These are phyloP conservation scores for Pterocles gutturalis DNA, from an alignment of 2,113 vertebrate species.

Conservation along the genomic window DNA sequence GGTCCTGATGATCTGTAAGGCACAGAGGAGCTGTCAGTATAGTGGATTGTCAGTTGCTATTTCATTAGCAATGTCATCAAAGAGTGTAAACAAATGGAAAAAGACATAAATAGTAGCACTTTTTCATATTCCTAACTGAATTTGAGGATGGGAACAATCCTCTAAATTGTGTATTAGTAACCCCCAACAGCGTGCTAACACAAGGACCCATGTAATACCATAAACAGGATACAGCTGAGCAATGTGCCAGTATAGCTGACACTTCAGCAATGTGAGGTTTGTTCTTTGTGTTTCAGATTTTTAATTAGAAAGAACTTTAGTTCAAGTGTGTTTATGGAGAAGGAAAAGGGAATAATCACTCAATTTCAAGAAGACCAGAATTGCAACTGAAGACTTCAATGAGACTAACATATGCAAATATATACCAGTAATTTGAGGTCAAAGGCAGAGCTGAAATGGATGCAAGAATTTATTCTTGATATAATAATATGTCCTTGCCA, in stretches of 20 bases:
- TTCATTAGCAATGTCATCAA: background rate
- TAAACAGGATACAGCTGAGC: background rate
- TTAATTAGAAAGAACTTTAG: background rate
- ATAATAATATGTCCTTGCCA: background rate
- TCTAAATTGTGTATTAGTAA: background rate
- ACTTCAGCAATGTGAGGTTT: background rate
- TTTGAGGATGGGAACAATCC: background rate
- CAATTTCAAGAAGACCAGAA: background rate
- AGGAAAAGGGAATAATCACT: background rate
- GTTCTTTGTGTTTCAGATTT: background rate
- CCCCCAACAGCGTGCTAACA: background rate
- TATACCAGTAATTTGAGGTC: background rate
- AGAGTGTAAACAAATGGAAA: background rate
- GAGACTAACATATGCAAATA: background rate
- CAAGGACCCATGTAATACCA: background rate
- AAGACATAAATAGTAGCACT: background rate
- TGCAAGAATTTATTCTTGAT: background rate
- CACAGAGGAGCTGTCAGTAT: background rate
- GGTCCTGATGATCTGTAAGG: background rate
- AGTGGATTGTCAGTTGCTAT: background rate
- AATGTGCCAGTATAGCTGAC: background rate
- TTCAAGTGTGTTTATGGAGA: background rate
- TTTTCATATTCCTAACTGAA: background rate
- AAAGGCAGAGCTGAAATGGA: background rate
- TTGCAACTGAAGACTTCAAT: background rate